phyloP scores from a whole-genome alignment of 2,888 invertebrate species.

The Antitype chi region DNA sequence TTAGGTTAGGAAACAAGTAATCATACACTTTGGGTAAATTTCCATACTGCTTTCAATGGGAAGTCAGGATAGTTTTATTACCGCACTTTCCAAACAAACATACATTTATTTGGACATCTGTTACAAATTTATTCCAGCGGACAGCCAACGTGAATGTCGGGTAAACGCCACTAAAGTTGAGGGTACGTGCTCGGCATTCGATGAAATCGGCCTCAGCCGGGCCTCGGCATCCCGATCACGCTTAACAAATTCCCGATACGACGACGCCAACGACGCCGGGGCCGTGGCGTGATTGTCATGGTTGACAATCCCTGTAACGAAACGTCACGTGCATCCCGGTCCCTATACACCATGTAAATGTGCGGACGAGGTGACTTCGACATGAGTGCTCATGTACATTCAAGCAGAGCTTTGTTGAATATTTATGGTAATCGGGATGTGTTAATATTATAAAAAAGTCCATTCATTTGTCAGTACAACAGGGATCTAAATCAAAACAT shows the following conservation, averaged over 20 bases:
- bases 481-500: conserved; percentile 21
- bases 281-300: conserved; percentile 72
- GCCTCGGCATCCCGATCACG: conserved; percentile 77
- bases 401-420: conserved; percentile 29
- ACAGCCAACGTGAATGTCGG: conserved; percentile 60
- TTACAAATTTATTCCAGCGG: conserved; percentile 61
- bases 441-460: conserved; percentile 22
- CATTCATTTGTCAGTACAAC: conserved; percentile 20
- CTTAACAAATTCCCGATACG: conserved; percentile 77
- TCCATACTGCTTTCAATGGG: background rate
- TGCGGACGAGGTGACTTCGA: conserved; percentile 47
- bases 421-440: conserved; percentile 33
- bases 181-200: conserved; percentile 73
- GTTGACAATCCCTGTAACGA: conserved; percentile 69
- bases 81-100: conserved; percentile 35
- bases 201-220: conserved; percentile 48
- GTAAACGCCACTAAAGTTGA: conserved; percentile 75
- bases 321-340: conserved; percentile 56
- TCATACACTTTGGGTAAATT: conserved; percentile 19
- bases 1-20: conserved; percentile 24
- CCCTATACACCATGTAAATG: conserved; percentile 59
- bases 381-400: conserved; percentile 30
- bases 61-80: background rate
- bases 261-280: too few species aligned
- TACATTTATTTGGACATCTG: conserved; percentile 53